Base-by-base conservation (phyloP, 2,888 invertebrate genomes). In the Megastigmus dorsalis region DNA sequence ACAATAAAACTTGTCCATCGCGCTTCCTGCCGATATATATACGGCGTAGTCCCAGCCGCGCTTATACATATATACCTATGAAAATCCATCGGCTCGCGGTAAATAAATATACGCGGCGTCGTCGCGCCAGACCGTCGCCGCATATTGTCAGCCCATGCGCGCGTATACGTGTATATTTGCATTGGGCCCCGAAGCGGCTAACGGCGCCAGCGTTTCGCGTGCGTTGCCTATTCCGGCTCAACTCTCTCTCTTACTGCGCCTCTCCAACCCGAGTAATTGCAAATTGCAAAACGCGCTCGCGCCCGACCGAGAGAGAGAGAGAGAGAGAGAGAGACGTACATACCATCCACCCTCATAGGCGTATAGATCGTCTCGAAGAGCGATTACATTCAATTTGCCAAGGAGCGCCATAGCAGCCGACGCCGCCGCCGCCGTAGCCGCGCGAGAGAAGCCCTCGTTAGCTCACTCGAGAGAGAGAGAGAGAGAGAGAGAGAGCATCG, bases 331-430 rank as follows among this genome's bases (percentile, higher is more conserved):
- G 4, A 4, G 36, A 65, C 50, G 20, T 1, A n/a, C n/a, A n/a
- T n/a, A n/a, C n/a, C n/a, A n/a, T n/a, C n/a, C n/a, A n/a, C n/a
- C n/a, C n/a, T n/a, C n/a, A n/a, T n/a, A n/a, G n/a, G n/a, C n/a
- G n/a, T n/a, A n/a, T n/a, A 18, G 18, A 5, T 55, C 59, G 68
- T 23, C 50, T 26, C 20, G 20, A 13, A 67, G 75, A 69, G 73
- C 80, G 79, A 80, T 81, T 79, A 79, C 79, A 81, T 82, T 82
- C 80, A 81, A 81, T 80, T 81, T 80, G 65, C 73, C 66, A 43
- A 45, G 38, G 26, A 23, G 62, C n/a, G 48, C n/a, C n/a, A n/a
- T n/a, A n/a, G n/a, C n/a, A n/a, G n/a, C n/a, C n/a, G n/a, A n/a
- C n/a, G n/a, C n/a, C n/a, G n/a, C n/a, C n/a, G n/a, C n/a, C n/a